phyloP scores from a whole-genome alignment of 2,888 invertebrate genomes.

The Andricus quercusramuli region DNA sequence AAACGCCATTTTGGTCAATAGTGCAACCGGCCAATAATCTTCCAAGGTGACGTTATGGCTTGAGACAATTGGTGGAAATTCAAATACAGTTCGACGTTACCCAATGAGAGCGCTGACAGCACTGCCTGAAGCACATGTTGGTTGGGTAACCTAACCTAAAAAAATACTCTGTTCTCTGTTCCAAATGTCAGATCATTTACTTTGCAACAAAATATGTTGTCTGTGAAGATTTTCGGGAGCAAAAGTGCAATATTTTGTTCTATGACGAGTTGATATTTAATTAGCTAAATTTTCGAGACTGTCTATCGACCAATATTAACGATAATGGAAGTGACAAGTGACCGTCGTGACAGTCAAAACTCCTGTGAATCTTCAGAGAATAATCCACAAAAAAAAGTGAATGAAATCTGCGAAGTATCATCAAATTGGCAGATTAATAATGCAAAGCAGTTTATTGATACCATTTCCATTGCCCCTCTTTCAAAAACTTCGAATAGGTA shows the following conservation, averaged over 20 bases:
- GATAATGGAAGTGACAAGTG: slow-evolving; percentile 18
- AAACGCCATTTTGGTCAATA: not conserved
- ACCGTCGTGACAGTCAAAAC: not conserved
- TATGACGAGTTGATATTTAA: not conserved
- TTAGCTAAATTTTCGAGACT: not conserved
- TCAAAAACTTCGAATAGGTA: slow-evolving; percentile 63
- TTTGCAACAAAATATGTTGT: not conserved
- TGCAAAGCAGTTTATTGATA: slow-evolving; percentile 63
- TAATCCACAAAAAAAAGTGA: slow-evolving; percentile 21
- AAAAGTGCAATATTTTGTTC: not conserved
- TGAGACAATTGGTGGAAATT: not conserved
- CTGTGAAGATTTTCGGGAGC: not conserved
- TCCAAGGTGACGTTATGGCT: not conserved
- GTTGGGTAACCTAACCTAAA: slow-evolving; percentile 10
- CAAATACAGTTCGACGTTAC: not conserved
- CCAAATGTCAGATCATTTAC: not conserved
- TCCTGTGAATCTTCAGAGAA: slow-evolving; percentile 14
- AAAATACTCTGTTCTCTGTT: not conserved
- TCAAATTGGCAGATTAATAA: slow-evolving; percentile 69
- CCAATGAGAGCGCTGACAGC: slow-evolving; percentile 1
- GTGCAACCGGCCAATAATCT: not conserved
- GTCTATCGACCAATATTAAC: not conserved
- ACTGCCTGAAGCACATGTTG: too few relatives aligned
- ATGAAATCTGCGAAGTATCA: slow-evolving; percentile 56
- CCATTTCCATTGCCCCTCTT: slow-evolving; percentile 60